These are phyloP conservation scores for Drosophila malerkotliana DNA, from an alignment of 1,140 invertebrate species.

Conservation along the genomic window DNA sequence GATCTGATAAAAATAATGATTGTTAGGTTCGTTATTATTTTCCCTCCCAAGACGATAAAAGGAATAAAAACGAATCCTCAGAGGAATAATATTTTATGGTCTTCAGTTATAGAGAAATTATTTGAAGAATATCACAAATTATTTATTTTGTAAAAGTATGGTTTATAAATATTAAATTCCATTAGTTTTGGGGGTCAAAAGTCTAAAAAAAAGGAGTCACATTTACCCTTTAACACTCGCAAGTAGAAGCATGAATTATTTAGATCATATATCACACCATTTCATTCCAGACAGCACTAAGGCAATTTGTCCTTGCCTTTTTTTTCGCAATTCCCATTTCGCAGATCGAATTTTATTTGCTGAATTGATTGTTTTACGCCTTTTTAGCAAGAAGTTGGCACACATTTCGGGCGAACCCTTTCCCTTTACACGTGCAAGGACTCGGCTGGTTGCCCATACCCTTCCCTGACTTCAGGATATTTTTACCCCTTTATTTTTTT, in stretches of 20 bases:
- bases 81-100: neutral
- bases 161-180: too few relatives aligned
- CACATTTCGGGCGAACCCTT: conserved; percentile 63
- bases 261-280: conserved; percentile 43
- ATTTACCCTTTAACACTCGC: conserved; percentile 12
- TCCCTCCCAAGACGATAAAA: neutral
- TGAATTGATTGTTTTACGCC: conserved; percentile 78
- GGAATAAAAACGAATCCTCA: neutral
- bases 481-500: conserved; percentile 44
- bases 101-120: neutral
- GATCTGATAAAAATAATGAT: neutral
- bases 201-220: neutral
- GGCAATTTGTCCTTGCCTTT: conserved; percentile 63
- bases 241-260: conserved; percentile 24
- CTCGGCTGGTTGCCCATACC: conserved; percentile 1
- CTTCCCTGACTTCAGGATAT: conserved; percentile 8
- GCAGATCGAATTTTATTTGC: conserved; percentile 79
- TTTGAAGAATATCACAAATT: neutral
- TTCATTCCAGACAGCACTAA: conserved; percentile 34
- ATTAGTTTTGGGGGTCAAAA: conserved; percentile 8
- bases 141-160: neutral
- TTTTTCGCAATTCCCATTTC: conserved; percentile 48
- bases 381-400: conserved; percentile 72
- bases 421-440: conserved; percentile 48
- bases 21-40: neutral